Conservation (phyloP, 2,888 invertebrate genomes). For the Adelphocoris suturalis region DNA sequence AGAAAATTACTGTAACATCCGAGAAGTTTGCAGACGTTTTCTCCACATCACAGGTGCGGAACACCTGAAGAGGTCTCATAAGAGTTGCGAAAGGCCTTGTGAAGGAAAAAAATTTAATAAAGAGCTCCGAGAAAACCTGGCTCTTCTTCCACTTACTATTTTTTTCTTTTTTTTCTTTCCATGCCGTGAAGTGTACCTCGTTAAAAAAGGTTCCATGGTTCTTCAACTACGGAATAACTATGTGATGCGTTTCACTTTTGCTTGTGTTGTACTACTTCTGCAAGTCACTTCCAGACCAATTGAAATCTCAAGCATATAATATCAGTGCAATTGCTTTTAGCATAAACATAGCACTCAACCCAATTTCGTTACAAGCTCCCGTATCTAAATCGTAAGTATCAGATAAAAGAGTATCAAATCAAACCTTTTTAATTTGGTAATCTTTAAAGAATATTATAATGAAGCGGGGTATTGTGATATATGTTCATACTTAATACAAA, state of each 20-base stretch:
- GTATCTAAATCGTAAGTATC: no score
- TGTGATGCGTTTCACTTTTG: slow-evolving; percentile 2
- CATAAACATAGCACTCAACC: no score
- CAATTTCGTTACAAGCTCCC: no score
- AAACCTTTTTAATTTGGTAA: no score
- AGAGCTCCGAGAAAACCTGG: slow-evolving; percentile 31
- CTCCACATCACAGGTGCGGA: slow-evolving; percentile 32
- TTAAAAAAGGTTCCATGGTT: slow-evolving; percentile 19
- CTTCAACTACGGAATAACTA: slow-evolving; percentile 12
- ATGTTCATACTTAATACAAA: no score
- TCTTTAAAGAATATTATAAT: no score
- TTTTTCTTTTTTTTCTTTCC: neutral
- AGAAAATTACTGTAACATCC: neutral
- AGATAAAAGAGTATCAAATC: no score
- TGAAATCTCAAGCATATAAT: neutral
- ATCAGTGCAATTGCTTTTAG: neutral
- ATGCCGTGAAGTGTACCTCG: slow-evolving; percentile 16
- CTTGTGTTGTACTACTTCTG: neutral
- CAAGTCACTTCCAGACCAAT: neutral
- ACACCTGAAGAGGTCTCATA: slow-evolving; percentile 49
- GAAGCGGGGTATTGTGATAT: no score
- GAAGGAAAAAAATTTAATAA: slow-evolving; percentile 24
- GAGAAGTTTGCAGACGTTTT: neutral
- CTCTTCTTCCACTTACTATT: slow-evolving; percentile 6
- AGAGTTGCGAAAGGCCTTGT: slow-evolving; percentile 34